A percentile compares a stretch with the other conserved stretches of the same genome.
Conservation (phyloP, 2,113 vertebrate genomes). For the Siniperca chuatsi region DNA sequence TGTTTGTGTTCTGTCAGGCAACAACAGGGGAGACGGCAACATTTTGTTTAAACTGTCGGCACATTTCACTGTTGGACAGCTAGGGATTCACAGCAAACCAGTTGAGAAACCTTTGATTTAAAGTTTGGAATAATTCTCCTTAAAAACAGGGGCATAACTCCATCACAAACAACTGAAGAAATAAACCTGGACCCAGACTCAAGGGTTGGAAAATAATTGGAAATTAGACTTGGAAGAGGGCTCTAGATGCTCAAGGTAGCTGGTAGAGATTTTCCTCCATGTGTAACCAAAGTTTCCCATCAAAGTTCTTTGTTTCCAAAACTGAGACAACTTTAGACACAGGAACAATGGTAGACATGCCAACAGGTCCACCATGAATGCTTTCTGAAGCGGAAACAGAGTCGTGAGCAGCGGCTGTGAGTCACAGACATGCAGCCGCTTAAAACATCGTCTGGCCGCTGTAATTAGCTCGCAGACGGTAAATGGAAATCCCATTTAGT, state of each 20-base stretch:
- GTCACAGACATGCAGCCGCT: background rate
- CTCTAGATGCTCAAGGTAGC: too few species aligned
- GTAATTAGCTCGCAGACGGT: conserved; percentile 34
- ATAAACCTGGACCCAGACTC: background rate
- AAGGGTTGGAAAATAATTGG: too few species aligned
- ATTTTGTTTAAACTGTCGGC: too few species aligned
- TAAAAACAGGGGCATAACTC: background rate
- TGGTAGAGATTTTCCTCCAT: background rate
- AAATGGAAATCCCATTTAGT: conserved; percentile 52
- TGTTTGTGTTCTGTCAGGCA: too few species aligned
- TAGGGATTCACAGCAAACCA: too few species aligned
- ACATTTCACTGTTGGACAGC: too few species aligned
- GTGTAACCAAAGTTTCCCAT: background rate
- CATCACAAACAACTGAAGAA: background rate
- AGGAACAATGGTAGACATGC: background rate
- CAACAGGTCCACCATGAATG: background rate
- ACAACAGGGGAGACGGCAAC: too few species aligned
- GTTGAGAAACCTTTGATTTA: too few species aligned
- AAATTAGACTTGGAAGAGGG: background rate
- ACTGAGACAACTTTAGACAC: background rate
- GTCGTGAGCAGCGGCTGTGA: conserved; percentile 20
- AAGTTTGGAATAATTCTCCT: too few species aligned
- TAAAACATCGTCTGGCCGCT: background rate
- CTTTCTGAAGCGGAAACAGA: background rate
- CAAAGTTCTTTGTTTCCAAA: background rate